Evolutionary conservation across 1,140 invertebrate genomes (phyloP), one percentile per base, ranked within the genome.

Genomic region (Diabrotica undecimpunctata): DNA sequence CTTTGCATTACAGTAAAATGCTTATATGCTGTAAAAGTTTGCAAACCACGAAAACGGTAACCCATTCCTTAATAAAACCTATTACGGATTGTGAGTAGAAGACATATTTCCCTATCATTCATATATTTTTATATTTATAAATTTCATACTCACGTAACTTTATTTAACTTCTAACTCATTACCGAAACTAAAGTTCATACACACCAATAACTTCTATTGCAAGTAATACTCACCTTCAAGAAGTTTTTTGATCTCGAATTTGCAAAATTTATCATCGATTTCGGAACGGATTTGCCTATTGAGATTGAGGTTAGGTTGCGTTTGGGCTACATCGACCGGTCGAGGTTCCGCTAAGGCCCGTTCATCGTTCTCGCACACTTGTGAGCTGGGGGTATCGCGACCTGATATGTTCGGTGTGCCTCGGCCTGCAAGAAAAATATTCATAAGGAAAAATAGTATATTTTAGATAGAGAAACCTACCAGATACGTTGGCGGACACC

Each of bases 221-320:
- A 25, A 25, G 25, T 25, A 25, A 4, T 25, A 25, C 25, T 25
- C 4, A 25, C 25, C 91, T 83, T 92, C 91, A 61, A 91, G 84
- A 39, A 93, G 80, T 74, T 92, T 92, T 79, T 93, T 95, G 39
- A 98, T 95, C 76, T 97, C 96, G 81, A 99, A 99, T 81, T 97
- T 97, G 74, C 96, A 97, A 86, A 99, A 99, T 79, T 98, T 96
- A 67, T 99, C 97, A 72, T 98, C 96, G 62, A 99, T 95, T 76
- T 98, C 96, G 64, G 91, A 92, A 7, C 90, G 83, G 35, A 88
- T 89, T 77, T 93, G 90, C 72, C 95, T 94, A n/a, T 60, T 69
- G 6, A 74, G 69, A 35, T 70, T 67, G 6, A 74, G 69, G 14
- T 70, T 67, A 51, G 69, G 69, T 46, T 75, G 81, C 5, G 86